Percentiles rank a stretch among this genome's conserved stretches.
Evolutionary conservation across 1,140 invertebrate genomes (phyloP).

Genomic region (Bombus huntii): DNA sequence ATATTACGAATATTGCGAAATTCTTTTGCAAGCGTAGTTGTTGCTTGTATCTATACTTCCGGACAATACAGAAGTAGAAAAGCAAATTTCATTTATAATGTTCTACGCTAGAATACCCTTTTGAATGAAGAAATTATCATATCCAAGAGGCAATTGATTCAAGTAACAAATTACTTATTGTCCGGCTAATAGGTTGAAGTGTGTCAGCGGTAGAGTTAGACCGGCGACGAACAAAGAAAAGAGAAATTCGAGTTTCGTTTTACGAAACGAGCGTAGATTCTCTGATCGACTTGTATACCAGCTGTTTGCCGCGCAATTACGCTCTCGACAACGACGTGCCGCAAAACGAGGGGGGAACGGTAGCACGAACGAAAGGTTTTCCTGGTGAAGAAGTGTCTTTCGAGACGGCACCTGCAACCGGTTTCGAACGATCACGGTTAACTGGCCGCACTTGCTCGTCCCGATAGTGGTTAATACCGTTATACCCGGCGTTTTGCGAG

Average conservation of each 20-base stretch:
- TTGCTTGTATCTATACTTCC: too few species aligned
- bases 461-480: conserved; percentile 72
- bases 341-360: neutral
- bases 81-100: too few species aligned
- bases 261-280: neutral
- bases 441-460: conserved; percentile 67
- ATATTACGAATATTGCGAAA: too few species aligned
- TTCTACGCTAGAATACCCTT: too few species aligned
- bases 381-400: conserved; percentile 10
- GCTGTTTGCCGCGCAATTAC: conserved; percentile 27
- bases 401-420: conserved; percentile 74
- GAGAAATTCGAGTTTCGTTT: neutral
- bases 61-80: too few species aligned
- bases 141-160: neutral
- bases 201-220: neutral
- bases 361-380: conserved; percentile 29
- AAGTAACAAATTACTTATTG: neutral
- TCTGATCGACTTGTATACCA: neutral
- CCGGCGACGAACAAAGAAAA: neutral
- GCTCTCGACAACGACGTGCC: neutral
- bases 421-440: conserved; percentile 78
- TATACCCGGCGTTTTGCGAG: conserved; percentile 56
- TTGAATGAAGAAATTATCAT: too few species aligned
- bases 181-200: neutral
- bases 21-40: too few species aligned